phyloP scores from a whole-genome alignment of 2,113 vertebrate species.

The Noturus placidus region DNA sequence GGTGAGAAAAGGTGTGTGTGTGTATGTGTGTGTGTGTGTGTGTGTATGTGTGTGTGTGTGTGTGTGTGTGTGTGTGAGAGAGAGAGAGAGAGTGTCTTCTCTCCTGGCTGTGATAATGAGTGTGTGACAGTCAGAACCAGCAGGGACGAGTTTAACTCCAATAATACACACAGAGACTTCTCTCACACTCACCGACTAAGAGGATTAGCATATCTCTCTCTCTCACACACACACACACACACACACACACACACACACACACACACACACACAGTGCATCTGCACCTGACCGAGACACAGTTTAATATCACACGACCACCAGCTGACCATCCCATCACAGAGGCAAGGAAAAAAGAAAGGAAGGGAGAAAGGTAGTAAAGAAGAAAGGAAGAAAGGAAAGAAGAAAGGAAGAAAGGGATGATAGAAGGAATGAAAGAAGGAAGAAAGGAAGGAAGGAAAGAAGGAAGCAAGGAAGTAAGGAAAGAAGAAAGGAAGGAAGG shows the following conservation, averaged over 20 bases:
- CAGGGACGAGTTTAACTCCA: conserved; percentile 43
- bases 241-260: conserved; percentile 40
- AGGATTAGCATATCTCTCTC: conserved; percentile 47
- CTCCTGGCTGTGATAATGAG: neutral
- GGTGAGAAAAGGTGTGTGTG: neutral
- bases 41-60: neutral
- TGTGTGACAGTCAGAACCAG: conserved; percentile 40
- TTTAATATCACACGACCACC: neutral
- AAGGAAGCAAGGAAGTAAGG: neutral
- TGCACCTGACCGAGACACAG: neutral
- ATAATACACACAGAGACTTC: conserved; percentile 34
- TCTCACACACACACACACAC: conserved; percentile 43
- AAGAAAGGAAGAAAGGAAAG: neutral
- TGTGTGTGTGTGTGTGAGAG: conserved; percentile 21
- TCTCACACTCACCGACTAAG: conserved; percentile 32
- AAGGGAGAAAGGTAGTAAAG: neutral
- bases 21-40: conserved; percentile 19
- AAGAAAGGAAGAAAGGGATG: neutral
- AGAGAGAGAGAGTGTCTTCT: too few species aligned
- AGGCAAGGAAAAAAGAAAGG: neutral
- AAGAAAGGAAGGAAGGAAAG: neutral
- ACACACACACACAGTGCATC: conserved; percentile 4
- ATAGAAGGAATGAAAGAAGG: neutral
- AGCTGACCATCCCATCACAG: conserved; percentile 13
- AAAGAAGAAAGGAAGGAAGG: neutral